A percentile compares a stretch with the other conserved stretches of the same genome.
phyloP scores from a whole-genome alignment of 1,140 invertebrate genomes.

The Mesaphorura yosii region DNA sequence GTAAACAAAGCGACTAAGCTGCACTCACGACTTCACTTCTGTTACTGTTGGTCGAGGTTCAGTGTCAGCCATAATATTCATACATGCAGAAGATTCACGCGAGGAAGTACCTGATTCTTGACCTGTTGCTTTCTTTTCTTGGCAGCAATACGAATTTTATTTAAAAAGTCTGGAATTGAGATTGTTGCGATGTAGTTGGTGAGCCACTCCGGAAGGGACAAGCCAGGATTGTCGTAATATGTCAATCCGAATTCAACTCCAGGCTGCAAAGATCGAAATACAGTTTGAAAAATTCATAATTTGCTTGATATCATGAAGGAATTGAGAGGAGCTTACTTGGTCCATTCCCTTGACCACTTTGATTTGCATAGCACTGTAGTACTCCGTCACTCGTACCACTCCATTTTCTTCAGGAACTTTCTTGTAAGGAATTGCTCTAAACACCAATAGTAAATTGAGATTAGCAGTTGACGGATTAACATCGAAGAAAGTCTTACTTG shows the following conservation, averaged over 20 bases:
- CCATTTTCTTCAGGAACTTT: slow-evolving; percentile 27
- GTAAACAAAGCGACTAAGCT: neutral
- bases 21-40: neutral
- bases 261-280: slow-evolving; percentile 34
- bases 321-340: slow-evolving; percentile 39
- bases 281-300: neutral
- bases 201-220: slow-evolving; percentile 52
- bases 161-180: slow-evolving; percentile 41
- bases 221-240: slow-evolving; percentile 75
- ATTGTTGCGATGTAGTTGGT: slow-evolving; percentile 51
- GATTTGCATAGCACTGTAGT: slow-evolving; percentile 78
- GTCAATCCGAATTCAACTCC: slow-evolving; percentile 74
- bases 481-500: slow-evolving; percentile 50
- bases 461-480: slow-evolving; percentile 38
- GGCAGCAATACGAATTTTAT: slow-evolving; percentile 41
- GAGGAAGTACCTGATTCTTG: neutral
- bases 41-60: neutral
- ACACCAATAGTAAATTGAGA: slow-evolving; percentile 30
- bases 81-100: too few species aligned
- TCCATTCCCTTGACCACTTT: slow-evolving; percentile 50
- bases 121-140: slow-evolving; percentile 20
- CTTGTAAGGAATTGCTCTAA: slow-evolving; percentile 24
- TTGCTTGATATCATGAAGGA: neutral
- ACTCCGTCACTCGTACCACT: slow-evolving; percentile 53
- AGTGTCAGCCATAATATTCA: too few species aligned